phyloP scores from a whole-genome alignment of 2,888 invertebrate species.

The Camptogramma bilineatum region DNA sequence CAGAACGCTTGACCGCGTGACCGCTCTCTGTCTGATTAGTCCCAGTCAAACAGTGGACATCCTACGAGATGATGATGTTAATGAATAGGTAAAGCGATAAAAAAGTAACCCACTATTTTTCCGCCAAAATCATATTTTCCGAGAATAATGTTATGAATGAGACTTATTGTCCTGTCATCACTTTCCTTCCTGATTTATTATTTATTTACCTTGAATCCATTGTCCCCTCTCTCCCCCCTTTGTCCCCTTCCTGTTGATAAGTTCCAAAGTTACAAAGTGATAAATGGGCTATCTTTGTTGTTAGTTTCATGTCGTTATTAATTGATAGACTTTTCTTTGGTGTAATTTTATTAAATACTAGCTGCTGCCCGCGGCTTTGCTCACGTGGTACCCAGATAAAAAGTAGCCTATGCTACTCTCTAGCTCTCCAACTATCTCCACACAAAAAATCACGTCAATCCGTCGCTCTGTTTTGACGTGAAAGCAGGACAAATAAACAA shows the following conservation, averaged over 20 bases:
- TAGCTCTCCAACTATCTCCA: too few relatives aligned
- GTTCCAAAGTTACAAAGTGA: constrained; percentile 44
- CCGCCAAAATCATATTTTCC: constrained; percentile 10
- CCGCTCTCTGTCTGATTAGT: too few relatives aligned
- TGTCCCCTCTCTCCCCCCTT: constrained; percentile 5
- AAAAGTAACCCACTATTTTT: neutral
- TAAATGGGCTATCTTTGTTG: constrained; percentile 40
- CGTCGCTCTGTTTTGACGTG: too few relatives aligned
- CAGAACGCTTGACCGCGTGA: too few relatives aligned
- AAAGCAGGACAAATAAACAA: too few relatives aligned
- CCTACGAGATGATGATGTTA: too few relatives aligned
- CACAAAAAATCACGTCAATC: too few relatives aligned
- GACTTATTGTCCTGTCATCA: constrained; percentile 42
- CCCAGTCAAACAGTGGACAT: too few relatives aligned
- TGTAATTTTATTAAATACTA: neutral
- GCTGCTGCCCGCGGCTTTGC: neutral
- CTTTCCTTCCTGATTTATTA: constrained; percentile 43
- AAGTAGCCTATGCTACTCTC: too few relatives aligned
- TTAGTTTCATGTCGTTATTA: constrained; percentile 33
- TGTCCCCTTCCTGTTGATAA: constrained; percentile 31
- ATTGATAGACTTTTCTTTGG: constrained; percentile 14
- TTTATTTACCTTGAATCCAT: constrained; percentile 36
- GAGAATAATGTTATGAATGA: constrained; percentile 15
- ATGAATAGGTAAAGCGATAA: neutral
- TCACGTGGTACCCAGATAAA: too few relatives aligned